Evolutionary conservation across 2,113 vertebrate species (phyloP).

Genomic region (Gavia stellata): DNA sequence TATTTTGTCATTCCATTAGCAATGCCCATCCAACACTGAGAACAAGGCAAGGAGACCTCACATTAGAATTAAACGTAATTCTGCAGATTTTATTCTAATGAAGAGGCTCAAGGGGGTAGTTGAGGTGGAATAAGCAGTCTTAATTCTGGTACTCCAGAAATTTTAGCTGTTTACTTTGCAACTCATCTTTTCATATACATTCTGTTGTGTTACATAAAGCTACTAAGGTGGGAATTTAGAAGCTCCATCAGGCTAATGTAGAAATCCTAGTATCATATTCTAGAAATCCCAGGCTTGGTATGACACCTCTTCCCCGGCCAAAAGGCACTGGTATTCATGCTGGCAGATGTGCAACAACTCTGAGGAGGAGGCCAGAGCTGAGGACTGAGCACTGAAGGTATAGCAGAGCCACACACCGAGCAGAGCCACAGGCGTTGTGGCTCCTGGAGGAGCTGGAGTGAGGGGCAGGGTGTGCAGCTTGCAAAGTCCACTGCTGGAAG

Average conservation of each 20-base stretch:
- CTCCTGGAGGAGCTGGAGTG: background rate
- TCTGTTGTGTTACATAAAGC: background rate
- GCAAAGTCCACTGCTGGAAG: background rate
- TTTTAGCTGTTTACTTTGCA: background rate
- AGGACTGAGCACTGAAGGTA: background rate
- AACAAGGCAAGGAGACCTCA: background rate
- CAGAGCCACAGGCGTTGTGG: background rate
- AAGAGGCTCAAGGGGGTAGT: background rate
- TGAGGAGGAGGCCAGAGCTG: background rate
- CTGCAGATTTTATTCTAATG: background rate
- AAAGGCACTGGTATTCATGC: background rate
- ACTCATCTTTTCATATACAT: background rate
- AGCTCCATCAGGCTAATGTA: background rate
- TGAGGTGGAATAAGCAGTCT: background rate
- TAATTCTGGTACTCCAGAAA: background rate
- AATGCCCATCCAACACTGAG: background rate
- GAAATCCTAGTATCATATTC: slow-evolving; percentile 6
- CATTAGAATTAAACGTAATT: background rate
- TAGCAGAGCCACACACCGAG: background rate
- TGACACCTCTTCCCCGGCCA: background rate
- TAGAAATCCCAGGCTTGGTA: slow-evolving; percentile 15
- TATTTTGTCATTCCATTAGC: background rate
- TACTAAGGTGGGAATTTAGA: background rate
- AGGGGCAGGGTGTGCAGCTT: background rate
- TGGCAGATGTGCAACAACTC: slow-evolving; percentile 11